A percentile compares a stretch with the other conserved stretches of the same genome.
Conservation (phyloP, 1,140 invertebrate species). For the Samia ricini region DNA sequence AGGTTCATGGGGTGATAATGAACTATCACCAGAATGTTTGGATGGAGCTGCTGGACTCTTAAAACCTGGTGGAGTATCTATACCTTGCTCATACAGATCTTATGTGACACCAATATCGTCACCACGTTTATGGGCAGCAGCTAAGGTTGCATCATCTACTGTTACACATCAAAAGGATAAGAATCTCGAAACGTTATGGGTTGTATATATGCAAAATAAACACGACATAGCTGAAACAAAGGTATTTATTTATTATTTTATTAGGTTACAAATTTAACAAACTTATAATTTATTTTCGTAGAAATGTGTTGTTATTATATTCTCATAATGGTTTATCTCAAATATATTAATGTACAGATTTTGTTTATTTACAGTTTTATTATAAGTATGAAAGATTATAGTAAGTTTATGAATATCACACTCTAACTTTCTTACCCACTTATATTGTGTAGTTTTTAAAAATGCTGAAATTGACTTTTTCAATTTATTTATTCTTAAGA, state of each 20-base stretch:
- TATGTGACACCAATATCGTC: constrained; percentile 90
- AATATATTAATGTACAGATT: too few relatives aligned
- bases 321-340: too few relatives aligned
- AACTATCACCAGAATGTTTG: constrained; percentile 98
- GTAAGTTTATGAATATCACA: too few relatives aligned
- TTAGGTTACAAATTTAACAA: too few relatives aligned
- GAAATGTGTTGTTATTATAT: background rate
- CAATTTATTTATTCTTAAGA: too few relatives aligned
- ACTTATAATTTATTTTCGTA: background rate
- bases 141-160: constrained; percentile 45
- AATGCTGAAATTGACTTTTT: too few relatives aligned
- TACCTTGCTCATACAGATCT: constrained; percentile 94
- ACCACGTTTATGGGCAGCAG: constrained; percentile 72
- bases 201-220: constrained; percentile 95
- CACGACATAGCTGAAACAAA: constrained; percentile 89
- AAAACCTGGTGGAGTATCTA: constrained; percentile 94
- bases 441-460: too few relatives aligned
- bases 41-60: constrained; percentile 95
- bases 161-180: constrained; percentile 46
- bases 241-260: constrained; percentile 31
- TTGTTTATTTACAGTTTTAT: too few relatives aligned
- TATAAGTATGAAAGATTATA: too few relatives aligned
- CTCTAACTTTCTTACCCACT: too few relatives aligned
- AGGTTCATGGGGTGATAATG: constrained; percentile 99
- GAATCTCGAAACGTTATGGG: constrained; percentile 93